phyloP scores from a whole-genome alignment of 2,888 invertebrate species.

The Scaptomyza polygonia region DNA sequence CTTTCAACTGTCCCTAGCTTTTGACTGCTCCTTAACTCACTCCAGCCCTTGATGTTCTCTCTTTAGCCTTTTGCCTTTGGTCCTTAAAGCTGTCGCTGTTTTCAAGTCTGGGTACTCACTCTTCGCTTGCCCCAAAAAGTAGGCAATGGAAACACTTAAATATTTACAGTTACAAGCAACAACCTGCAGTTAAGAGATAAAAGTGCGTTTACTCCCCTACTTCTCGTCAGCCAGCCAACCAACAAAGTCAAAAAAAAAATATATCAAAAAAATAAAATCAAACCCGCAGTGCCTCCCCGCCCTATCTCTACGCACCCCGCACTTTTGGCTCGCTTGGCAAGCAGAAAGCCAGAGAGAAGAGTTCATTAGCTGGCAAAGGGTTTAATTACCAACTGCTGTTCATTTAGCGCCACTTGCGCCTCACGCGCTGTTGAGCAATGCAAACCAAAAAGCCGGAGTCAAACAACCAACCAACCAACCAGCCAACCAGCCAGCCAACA shows the following conservation, averaged over 20 bases:
- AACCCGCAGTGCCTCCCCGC: not conserved
- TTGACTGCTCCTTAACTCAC: not conserved
- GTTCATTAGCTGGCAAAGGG: conserved; percentile 83
- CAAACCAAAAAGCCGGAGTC: conserved; percentile 63
- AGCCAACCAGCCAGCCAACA: conserved; percentile 2
- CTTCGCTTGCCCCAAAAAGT: conserved; percentile 21
- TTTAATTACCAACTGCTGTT: conserved; percentile 84
- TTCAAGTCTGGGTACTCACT: conserved; percentile 5
- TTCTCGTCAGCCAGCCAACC: not conserved
- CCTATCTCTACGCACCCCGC: not conserved
- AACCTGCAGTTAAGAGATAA: conserved; percentile 70
- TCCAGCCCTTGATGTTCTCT: not conserved
- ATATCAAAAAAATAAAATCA: not conserved
- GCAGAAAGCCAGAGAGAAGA: conserved; percentile 65
- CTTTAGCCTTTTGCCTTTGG: not conserved
- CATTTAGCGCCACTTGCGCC: conserved; percentile 84
- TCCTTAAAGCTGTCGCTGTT: conserved; percentile 15
- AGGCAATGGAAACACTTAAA: conserved; percentile 62
- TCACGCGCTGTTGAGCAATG: conserved; percentile 84
- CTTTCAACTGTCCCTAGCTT: not conserved
- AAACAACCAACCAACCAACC: conserved; percentile 19
- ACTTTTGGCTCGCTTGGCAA: conserved; percentile 4
- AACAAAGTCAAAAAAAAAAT: not conserved
- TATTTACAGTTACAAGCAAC: conserved; percentile 63
- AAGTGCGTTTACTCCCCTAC: conserved; percentile 45